Conservation (phyloP, 2,888 invertebrate species). For the Stenolophus ochropezus region DNA sequence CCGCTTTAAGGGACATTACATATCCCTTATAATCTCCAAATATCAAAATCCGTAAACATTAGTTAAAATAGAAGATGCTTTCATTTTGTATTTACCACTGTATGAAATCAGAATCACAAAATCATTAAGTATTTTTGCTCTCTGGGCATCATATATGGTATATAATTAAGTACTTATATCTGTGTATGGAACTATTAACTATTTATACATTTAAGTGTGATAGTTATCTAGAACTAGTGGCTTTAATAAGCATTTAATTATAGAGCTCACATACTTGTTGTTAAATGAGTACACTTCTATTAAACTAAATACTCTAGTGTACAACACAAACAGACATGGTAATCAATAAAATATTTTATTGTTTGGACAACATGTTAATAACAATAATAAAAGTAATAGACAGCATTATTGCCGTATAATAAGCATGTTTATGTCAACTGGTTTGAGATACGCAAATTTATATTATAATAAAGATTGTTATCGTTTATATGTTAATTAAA, state of each 20-base stretch:
- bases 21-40: too few relatives aligned
- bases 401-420: constrained; percentile 8
- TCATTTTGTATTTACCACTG: too few relatives aligned
- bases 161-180: constrained; percentile 26
- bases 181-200: background rate
- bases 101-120: too few relatives aligned
- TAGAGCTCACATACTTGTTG: constrained; percentile 17
- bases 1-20: too few relatives aligned
- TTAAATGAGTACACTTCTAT: background rate
- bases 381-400: constrained; percentile 4
- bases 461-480: background rate
- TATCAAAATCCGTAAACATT: too few relatives aligned
- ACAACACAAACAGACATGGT: background rate
- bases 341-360: constrained; percentile 20
- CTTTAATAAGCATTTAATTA: constrained; percentile 42
- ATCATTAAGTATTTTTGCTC: too few relatives aligned
- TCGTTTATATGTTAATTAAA: background rate
- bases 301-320: constrained; percentile 11
- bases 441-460: background rate
- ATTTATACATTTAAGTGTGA: constrained; percentile 35
- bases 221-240: constrained; percentile 21
- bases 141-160: background rate
- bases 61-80: too few relatives aligned
- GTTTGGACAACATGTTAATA: constrained; percentile 1
- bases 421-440: constrained; percentile 6